These are phyloP conservation scores for Chrysolina americana DNA, from an alignment of 2,888 invertebrate genomes.

Conservation along the genomic window DNA sequence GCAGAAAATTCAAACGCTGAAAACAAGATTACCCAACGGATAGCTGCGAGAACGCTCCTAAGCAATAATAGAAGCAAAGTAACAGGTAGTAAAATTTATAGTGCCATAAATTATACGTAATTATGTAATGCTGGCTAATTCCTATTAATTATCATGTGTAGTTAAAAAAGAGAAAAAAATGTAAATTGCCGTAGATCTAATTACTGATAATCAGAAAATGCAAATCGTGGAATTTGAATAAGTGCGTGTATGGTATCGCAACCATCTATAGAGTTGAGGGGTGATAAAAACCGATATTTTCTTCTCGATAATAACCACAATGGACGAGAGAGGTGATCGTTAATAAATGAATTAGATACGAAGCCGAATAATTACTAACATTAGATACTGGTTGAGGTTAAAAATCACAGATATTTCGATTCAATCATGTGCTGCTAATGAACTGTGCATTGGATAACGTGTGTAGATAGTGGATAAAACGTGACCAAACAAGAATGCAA, in stretches of 20 bases:
- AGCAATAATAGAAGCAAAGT: constrained; percentile 48
- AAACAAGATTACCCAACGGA: constrained; percentile 34
- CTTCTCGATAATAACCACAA: not conserved
- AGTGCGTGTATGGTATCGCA: constrained; percentile 1
- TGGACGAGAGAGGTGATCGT: constrained; percentile 22
- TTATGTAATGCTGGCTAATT: constrained; percentile 49
- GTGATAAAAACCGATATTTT: not conserved
- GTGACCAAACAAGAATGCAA: no score
- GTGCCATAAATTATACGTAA: constrained; percentile 47
- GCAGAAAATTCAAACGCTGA: constrained; percentile 24
- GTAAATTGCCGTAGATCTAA: constrained; percentile 46
- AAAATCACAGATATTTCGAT: no score
- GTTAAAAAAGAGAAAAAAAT: constrained; percentile 44
- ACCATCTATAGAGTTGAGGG: not conserved
- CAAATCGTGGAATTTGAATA: constrained; percentile 40
- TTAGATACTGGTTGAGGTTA: no score
- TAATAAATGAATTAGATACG: no score
- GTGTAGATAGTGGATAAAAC: no score
- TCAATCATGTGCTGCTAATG: no score
- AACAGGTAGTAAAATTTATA: constrained; percentile 51
- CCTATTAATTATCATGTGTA: constrained; percentile 44
- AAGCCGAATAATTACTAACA: no score
- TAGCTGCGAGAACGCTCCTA: constrained; percentile 37
- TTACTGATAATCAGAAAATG: constrained; percentile 44
- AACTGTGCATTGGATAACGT: no score